Percentiles rank a stretch among this genome's conserved stretches.
Conservation (phyloP, 2,797 vertebrate species). For the Gadopsis bispinosus region DNA sequence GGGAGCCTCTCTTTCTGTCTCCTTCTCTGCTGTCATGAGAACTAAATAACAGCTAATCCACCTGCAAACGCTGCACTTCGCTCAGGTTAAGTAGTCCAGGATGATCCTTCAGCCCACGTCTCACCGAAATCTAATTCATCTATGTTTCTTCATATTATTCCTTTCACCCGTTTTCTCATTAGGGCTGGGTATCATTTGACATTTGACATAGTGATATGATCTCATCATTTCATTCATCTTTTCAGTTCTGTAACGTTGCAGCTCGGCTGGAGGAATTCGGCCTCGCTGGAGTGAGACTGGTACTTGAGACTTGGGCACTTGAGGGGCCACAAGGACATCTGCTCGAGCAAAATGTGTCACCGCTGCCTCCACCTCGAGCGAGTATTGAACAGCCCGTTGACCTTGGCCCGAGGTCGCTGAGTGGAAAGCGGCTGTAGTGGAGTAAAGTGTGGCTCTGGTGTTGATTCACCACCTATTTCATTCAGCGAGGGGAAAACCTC, state of each 20-base stretch:
- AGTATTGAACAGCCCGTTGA: slow-evolving; percentile 52
- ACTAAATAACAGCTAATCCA: slow-evolving; percentile 61
- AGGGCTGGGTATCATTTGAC: background rate
- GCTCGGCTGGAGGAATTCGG: background rate
- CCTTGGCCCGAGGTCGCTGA: slow-evolving; percentile 59
- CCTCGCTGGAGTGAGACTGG: background rate
- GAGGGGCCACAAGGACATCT: slow-evolving; percentile 14
- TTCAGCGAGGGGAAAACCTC: slow-evolving; percentile 40
- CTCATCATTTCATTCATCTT: background rate
- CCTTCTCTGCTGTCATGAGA: slow-evolving; percentile 44
- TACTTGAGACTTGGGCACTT: background rate
- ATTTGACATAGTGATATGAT: background rate
- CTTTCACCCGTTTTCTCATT: background rate
- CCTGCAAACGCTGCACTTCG: slow-evolving; percentile 29
- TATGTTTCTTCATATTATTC: background rate
- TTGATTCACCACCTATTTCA: slow-evolving; percentile 62
- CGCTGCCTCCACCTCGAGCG: slow-evolving; percentile 13
- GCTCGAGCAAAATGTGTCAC: slow-evolving; percentile 10
- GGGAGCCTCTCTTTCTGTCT: slow-evolving; percentile 41
- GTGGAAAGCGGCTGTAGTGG: slow-evolving; percentile 40
- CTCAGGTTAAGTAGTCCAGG: slow-evolving; percentile 29
- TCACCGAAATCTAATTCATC: background rate
- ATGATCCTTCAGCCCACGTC: slow-evolving; percentile 23
- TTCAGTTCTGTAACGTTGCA: background rate
- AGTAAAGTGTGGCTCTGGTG: slow-evolving; percentile 35